Percentiles rank a stretch among this genome's conserved stretches.
Evolutionary conservation across 2,888 invertebrate species (phyloP).

Genomic region (Leucophora obtusa): DNA sequence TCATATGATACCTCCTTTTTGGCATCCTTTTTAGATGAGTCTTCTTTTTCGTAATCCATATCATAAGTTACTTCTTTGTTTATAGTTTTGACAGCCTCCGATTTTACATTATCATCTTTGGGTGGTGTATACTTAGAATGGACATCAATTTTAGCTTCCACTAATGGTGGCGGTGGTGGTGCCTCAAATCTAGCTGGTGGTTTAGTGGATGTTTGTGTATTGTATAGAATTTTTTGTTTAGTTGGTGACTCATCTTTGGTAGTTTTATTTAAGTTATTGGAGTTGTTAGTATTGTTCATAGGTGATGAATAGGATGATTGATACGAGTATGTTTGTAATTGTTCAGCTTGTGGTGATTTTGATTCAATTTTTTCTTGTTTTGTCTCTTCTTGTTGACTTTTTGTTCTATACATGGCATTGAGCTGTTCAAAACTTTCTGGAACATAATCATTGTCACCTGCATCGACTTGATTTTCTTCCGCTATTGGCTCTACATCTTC

Average conservation of each 20-base stretch:
- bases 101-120: not conserved
- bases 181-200: slow-evolving; percentile 57
- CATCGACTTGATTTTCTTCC: slow-evolving; percentile 63
- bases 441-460: slow-evolving; percentile 69
- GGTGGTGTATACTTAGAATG: slow-evolving; percentile 9
- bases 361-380: slow-evolving; percentile 73
- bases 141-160: slow-evolving; percentile 40
- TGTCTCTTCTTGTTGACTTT: slow-evolving; percentile 45
- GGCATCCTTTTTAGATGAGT: slow-evolving; percentile 37
- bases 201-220: slow-evolving; percentile 24
- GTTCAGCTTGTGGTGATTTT: slow-evolving; percentile 16
- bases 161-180: slow-evolving; percentile 52
- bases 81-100: not conserved
- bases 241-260: not conserved
- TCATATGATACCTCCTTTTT: slow-evolving; percentile 62
- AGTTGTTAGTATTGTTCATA: slow-evolving; percentile 35
- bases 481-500: slow-evolving; percentile 74
- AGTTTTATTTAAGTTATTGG: slow-evolving; percentile 8
- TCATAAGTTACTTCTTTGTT: slow-evolving; percentile 42
- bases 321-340: slow-evolving; percentile 39
- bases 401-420: slow-evolving; percentile 72
- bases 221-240: slow-evolving; percentile 27
- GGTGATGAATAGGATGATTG: slow-evolving; percentile 37
- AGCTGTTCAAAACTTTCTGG: slow-evolving; percentile 76
- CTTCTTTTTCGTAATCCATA: slow-evolving; percentile 42